Base-by-base conservation (phyloP, 1,140 invertebrate genomes). In the Drosophila asahinai region DNA sequence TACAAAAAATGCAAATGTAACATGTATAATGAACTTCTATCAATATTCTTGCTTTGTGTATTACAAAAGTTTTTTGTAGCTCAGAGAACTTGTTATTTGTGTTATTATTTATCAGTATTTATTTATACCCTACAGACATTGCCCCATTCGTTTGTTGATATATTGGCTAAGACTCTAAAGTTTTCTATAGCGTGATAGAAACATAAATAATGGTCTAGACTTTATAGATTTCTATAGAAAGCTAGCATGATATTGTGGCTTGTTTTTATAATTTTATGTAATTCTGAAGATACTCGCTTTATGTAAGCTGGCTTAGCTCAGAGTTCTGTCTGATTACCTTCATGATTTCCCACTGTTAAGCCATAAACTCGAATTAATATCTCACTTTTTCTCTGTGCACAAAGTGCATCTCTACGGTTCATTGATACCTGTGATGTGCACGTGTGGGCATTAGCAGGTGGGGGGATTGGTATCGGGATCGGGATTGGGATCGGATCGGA, bases 371-470 rank as follows among this genome's bases (percentile, higher is more conserved):
- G 1, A 5, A 7, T 1, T 11, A n/a, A 4, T 27, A 27, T 8
- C 11, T n/a, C 0, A 30, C 43, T 64, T 65, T 65, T 9, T 60
- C 22, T 17, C 19, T 15, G 40, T 63, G 63, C 11, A 63, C 19
- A 1, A 63, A 47, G 19, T 48, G 17, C 49, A 48, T 40, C 42
- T 45, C 38, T 45, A 71, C 40, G 63, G 63, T 66, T 66, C 63
- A 66, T 45, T 66, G 63, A 89, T 89, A 87, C 74, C 51, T 55
- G 49, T 43, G 12, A 25, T 17, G 5, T 30, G 27, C 6, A 7
- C 33, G 11, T 22, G 36, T 57, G 54, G 54, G 54, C 36, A 55
- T 33, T n/a, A n/a, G 36, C 38, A 68, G 60, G 73, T 65, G 65
- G 65, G 66, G 66, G 30, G 30, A 49, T 49, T 17, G 52, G 47